A percentile compares a stretch with the other conserved stretches of the same genome.
phyloP scores from a whole-genome alignment of 2,113 vertebrate species.

The Vombatus ursinus region DNA sequence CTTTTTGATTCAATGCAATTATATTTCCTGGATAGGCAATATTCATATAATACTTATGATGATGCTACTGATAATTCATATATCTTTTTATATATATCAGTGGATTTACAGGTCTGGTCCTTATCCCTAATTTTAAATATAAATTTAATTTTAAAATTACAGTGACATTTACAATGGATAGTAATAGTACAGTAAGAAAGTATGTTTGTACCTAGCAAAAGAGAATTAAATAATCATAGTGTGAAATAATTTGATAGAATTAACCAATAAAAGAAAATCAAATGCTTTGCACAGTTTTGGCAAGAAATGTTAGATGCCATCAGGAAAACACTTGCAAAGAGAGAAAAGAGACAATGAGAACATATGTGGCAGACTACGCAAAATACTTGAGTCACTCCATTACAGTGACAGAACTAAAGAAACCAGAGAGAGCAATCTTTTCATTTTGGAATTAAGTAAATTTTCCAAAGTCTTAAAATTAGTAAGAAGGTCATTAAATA shows the following conservation, averaged over 20 bases:
- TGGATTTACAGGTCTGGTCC: background rate
- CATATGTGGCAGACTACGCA: background rate
- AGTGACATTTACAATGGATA: background rate
- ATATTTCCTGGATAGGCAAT: too few relatives aligned
- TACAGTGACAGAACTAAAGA: background rate
- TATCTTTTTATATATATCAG: background rate
- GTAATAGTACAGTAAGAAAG: background rate
- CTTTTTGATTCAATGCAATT: too few relatives aligned
- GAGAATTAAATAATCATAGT: background rate
- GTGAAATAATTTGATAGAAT: background rate
- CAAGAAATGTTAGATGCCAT: background rate
- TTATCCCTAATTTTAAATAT: background rate
- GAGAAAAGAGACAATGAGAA: background rate
- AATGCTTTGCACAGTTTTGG: background rate
- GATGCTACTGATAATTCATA: background rate
- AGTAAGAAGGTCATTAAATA: background rate
- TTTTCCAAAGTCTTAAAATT: background rate
- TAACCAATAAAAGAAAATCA: background rate
- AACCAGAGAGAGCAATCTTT: background rate
- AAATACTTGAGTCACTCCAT: background rate
- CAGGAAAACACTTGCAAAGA: background rate
- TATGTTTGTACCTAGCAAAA: background rate
- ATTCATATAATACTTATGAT: background rate
- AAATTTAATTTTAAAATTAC: background rate
- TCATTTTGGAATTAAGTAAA: background rate